phyloP scores from a whole-genome alignment of 2,797 vertebrate genomes.

The Poeciliopsis turneri region DNA sequence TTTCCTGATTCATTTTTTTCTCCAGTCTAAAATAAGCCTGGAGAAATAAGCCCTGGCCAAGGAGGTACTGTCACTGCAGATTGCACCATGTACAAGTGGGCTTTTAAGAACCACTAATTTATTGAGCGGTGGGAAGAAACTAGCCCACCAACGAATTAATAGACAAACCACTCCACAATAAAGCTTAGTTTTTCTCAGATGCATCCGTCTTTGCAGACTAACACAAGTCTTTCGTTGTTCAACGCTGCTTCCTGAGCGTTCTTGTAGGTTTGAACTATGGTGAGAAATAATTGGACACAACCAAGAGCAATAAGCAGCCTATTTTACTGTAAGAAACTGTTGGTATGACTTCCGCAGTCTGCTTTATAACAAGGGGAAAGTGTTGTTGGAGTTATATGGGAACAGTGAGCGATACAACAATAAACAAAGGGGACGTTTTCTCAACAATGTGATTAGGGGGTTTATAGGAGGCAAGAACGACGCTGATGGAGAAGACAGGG shows the following conservation, averaged over 20 bases:
- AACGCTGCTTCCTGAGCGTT: neutral
- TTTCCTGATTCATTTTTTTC: neutral
- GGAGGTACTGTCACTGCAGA: neutral
- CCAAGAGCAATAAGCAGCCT: conserved; percentile 10
- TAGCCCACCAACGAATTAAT: neutral
- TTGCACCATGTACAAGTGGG: neutral
- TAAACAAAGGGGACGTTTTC: conserved; percentile 70
- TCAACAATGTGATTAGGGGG: conserved; percentile 72
- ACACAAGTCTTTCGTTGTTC: conserved; percentile 6
- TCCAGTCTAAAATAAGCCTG: neutral
- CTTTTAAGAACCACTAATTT: conserved; percentile 1
- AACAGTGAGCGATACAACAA: conserved; percentile 50
- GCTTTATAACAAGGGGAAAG: conserved; percentile 30
- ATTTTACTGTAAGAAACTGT: conserved; percentile 10
- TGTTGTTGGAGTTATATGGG: conserved; percentile 30
- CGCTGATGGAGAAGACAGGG: conserved; percentile 53
- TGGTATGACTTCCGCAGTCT: conserved; percentile 33
- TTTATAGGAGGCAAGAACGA: conserved; percentile 66
- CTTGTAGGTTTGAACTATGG: neutral
- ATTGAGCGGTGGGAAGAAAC: neutral
- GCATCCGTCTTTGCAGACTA: neutral
- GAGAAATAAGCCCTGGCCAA: neutral
- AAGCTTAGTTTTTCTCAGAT: neutral
- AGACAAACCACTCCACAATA: neutral
- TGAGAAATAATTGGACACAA: conserved; percentile 12